Base-by-base conservation (phyloP, 2,888 invertebrate species). In the Sinohyriopsis cumingii region DNA sequence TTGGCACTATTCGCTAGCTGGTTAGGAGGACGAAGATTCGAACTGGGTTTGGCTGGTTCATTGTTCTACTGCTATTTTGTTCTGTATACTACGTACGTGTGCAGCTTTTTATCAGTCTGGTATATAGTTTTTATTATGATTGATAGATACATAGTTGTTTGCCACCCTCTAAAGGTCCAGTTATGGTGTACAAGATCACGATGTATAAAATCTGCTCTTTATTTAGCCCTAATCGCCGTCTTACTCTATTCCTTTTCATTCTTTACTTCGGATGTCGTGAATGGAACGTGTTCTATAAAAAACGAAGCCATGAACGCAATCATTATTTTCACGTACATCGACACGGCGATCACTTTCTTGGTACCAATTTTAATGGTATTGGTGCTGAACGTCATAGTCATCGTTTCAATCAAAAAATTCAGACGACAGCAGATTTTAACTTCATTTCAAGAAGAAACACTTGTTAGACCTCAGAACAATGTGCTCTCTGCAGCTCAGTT, bases 91-190 rank as follows among this genome's bases (percentile, higher is more conserved):
- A 81, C 83, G 45, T 93, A 94, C 82, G 92, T 95, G 69, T 93
- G 94, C 74, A 94, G 94, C 86, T 94, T 94, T 86, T 91, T 94
- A 68, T 95, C 95, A 81, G 94, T 94, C 0, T 96, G 96, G 95
- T 92, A 95, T 76, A 95, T 95, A n/a, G 94, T 95, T 7, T 93
- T 95, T 0, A 96, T 96, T 87, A 96, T 96, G 1, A 92, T 95
- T 4, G 96, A 96, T 87, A 92, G 96, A 18, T 95, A 94, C 87
- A 93, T 96, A 5, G 96, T 95, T 0, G 95, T 96, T 1, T 91
- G 93, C 77, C 94, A 95, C 88, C 95, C 95, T 0, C 88, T 95
- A 65, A 92, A 92, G 59, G 79, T 83, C 20, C 81, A 82, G 0
- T 63, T 75, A 3, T 68, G 86, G 59, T 84, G 86, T 72, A 84